Evolutionary conservation across 2,888 invertebrate genomes (phyloP).

Genomic region (Heteropelma amictum): DNA sequence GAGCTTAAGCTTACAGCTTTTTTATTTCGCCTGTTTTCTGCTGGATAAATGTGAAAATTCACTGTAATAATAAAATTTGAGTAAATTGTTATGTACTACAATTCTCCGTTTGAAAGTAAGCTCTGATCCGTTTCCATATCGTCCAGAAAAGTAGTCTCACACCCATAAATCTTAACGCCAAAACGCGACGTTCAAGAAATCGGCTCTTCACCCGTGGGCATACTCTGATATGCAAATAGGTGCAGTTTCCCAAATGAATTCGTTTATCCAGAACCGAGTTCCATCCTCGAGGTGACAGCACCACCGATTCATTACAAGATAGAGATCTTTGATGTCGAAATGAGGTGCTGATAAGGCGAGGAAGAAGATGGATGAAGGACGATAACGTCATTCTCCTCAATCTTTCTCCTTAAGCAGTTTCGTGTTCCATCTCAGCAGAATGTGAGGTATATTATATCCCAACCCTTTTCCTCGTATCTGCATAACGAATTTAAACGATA

Average conservation of each 20-base stretch:
- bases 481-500: slow-evolving; percentile 26
- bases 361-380: slow-evolving; percentile 54
- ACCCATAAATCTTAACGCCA: no score
- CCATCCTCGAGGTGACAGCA: slow-evolving; percentile 39
- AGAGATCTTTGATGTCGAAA: slow-evolving; percentile 51
- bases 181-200: not conserved
- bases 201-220: not conserved
- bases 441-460: not conserved
- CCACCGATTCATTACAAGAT: slow-evolving; percentile 56
- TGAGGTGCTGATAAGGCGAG: slow-evolving; percentile 54
- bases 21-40: no score
- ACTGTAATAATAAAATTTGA: no score
- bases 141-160: no score
- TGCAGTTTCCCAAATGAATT: slow-evolving; percentile 56
- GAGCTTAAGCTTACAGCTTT: no score
- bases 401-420: slow-evolving; percentile 14
- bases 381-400: slow-evolving; percentile 33
- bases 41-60: no score
- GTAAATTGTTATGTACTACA: no score
- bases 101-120: no score
- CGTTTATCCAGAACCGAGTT: slow-evolving; percentile 50
- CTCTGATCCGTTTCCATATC: no score
- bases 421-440: slow-evolving; percentile 26
- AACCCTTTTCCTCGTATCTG: not conserved
- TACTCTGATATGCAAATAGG: slow-evolving; percentile 51